phyloP scores from a whole-genome alignment of 2,888 invertebrate species.

The Bedellia somnulentella region DNA sequence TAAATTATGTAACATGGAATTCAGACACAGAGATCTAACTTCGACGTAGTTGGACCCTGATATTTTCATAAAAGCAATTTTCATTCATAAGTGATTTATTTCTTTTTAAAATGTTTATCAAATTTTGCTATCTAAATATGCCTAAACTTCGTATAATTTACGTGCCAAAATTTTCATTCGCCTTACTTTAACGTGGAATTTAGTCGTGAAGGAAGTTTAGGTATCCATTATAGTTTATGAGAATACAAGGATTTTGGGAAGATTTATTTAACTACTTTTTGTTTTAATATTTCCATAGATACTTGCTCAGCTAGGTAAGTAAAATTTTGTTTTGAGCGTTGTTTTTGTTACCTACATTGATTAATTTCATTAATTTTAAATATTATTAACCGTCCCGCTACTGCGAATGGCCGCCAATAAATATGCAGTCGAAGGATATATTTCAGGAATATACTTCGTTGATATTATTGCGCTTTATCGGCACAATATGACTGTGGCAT shows the following conservation, averaged over 20 bases:
- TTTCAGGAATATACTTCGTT: conserved; percentile 17
- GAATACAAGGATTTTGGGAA: too few relatives aligned
- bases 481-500: conserved; percentile 31
- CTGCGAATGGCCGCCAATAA: neutral
- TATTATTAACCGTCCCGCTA: neutral
- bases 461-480: conserved; percentile 29
- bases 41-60: conserved; percentile 50
- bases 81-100: conserved; percentile 45
- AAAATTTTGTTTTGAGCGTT: too few relatives aligned
- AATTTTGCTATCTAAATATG: conserved; percentile 54
- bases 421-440: neutral
- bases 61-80: conserved; percentile 53
- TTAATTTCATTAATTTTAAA: too few relatives aligned
- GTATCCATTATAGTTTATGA: too few relatives aligned
- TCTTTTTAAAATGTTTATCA: conserved; percentile 53
- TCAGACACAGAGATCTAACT: conserved; percentile 28
- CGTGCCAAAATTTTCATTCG: too few relatives aligned
- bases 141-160: conserved; percentile 24
- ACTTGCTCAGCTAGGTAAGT: too few relatives aligned
- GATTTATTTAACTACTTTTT: too few relatives aligned
- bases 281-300: too few relatives aligned
- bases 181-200: too few relatives aligned
- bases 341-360: too few relatives aligned
- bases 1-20: too few relatives aligned
- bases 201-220: too few relatives aligned